Base-by-base conservation (phyloP, 2,113 vertebrate species). In the Microtus richardsoni region DNA sequence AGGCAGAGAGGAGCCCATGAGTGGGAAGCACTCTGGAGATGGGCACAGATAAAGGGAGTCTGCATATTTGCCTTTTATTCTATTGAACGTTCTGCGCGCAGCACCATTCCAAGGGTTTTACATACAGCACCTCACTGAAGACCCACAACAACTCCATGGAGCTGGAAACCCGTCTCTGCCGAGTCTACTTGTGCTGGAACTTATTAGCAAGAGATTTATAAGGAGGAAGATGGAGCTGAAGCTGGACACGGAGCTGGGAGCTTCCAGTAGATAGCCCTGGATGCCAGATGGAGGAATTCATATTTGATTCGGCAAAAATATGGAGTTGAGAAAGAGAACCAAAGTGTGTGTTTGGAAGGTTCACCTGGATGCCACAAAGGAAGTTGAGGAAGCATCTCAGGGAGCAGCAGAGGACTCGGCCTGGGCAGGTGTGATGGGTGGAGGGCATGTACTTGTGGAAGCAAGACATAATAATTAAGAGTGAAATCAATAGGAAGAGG, bases 151-250 rank as follows among this genome's bases (percentile, higher is more conserved):
- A 30, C 39, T 21, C 64, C 68, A 68, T 58, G 26, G 75, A 78
- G 52, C 52, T 91, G 49, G 44, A 95, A 95, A 95, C 52, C n/a
- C 33, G n/a, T 89, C 64, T 96, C 89, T 78, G 21, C 90, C 86
- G 28, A 95, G 60, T 68, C 36, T 21, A 60, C 39, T 85, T 86
- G 82, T 44, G 41, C 73, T 94, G 49, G 89, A 13, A 77, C 70
- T 77, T 80, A 80, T 74, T 60, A 88, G 26, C 41, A 87, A 73
- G 19, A 88, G 82, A 52, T 80, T 77, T 85, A 77, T 79, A 77
- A 92, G 26, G 41, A 87, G 64, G 28, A 90, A 75, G 89, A 92
- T 44, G 33, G 16, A 79, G 30, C 54, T 75, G 39, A 86, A 94
- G 60, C 82, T 89, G 54, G 47, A 89, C 91, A 93, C n/a, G 19